Percentiles rank a stretch among this genome's conserved stretches.
These are phyloP conservation scores for Drosophila sp. DNA, from an alignment of 1,140 invertebrate genomes.

Conservation along the genomic window DNA sequence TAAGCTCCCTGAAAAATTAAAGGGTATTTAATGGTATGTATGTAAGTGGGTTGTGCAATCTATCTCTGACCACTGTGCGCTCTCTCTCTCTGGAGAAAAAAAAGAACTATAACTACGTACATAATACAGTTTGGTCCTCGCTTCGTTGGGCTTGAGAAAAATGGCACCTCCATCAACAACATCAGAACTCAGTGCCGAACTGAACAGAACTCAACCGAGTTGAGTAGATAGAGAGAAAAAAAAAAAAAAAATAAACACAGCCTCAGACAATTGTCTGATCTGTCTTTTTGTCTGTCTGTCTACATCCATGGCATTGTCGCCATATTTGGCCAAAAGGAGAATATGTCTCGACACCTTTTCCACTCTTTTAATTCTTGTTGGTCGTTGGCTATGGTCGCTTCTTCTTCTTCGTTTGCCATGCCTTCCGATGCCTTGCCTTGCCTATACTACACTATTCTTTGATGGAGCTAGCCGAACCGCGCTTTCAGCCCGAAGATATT, in stretches of 20 bases:
- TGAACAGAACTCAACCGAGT: not conserved
- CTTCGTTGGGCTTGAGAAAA: constrained; percentile 71
- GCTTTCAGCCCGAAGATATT: constrained; percentile 56
- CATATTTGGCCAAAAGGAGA: constrained; percentile 53
- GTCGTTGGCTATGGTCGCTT: not conserved
- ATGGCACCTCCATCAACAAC: constrained; percentile 57
- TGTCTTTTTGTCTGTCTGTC: constrained; percentile 10
- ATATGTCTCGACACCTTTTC: constrained; percentile 69
- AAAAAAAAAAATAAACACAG: not conserved
- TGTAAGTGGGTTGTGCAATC: too few relatives aligned
- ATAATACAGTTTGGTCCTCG: constrained; percentile 50
- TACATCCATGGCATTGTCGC: constrained; percentile 27
- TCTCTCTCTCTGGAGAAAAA: not conserved
- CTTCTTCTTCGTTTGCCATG: constrained; percentile 16
- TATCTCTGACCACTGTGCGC: constrained; percentile 25
- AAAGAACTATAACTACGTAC: not conserved
- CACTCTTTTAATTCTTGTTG: constrained; percentile 13
- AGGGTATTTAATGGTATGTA: too few relatives aligned
- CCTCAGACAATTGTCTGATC: constrained; percentile 51
- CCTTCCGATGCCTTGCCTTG: constrained; percentile 25
- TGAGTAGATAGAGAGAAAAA: not conserved
- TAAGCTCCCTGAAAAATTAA: too few relatives aligned
- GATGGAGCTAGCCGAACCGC: constrained; percentile 15
- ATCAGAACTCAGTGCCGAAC: constrained; percentile 3
- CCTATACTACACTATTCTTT: constrained; percentile 13